Base-by-base conservation (phyloP, 2,797 vertebrate species). In the Sebastes cheni region DNA sequence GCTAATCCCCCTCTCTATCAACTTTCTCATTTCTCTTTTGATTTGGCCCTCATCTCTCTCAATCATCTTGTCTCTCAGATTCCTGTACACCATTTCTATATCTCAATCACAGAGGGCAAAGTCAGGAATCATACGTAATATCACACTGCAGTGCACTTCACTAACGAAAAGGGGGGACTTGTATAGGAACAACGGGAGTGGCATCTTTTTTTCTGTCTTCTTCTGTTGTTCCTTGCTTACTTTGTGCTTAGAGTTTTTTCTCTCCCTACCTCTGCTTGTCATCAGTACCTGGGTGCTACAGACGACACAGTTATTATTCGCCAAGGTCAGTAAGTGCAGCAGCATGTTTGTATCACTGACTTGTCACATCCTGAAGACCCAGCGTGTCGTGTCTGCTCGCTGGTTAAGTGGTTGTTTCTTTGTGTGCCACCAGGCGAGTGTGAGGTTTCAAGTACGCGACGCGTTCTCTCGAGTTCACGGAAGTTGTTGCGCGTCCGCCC, bases 1-100 rank as follows among this genome's bases (percentile, higher is more conserved):
- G 78, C 70, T 69, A 75, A 81, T 46, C 56, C 39, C 52, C 18
- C 12, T 42, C 42, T 14, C 77, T 10, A 52, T 67, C 23, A 11
- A 75, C n/a, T 84, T 70, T 83, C 50, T 80, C 72, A 72, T 88
- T 82, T 83, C 58, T 87, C 75, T 85, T 77, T 83, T 86, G 66
- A 87, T 83, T 80, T 68, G 29, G 55, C 82, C 77, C 54, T 81
- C 77, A 52, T 72, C 74, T 78, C 81, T 67, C 77, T 84, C 79
- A 74, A 72, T 87, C 81, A 73, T 79, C 65, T 72, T 20, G 55
- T 84, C 75, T 67, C 76, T 60, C 25, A 34, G 66, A 72, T 72
- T 81, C 30, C 56, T 77, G 54, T 74, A 30, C n/a, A 2, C 42
- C n/a, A 72, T 77, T 83, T 77, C 76, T 85, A 27, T 61, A 75